A percentile compares a stretch with the other conserved stretches of the same genome.
Evolutionary conservation across 2,888 invertebrate species (phyloP).

Genomic region (Epistrophella euchroma): DNA sequence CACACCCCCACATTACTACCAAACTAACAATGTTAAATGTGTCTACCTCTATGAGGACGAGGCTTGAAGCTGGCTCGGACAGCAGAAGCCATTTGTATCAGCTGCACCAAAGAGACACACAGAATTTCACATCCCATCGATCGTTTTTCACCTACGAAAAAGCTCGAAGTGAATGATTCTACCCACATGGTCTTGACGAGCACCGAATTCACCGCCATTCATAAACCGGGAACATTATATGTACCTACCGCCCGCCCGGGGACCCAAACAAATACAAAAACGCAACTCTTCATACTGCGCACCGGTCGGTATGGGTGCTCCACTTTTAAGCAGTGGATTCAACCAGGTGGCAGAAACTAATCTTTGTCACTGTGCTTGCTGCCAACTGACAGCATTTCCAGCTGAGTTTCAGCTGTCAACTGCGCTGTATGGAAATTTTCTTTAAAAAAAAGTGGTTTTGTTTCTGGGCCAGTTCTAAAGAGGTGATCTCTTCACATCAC

Average conservation of each 20-base stretch:
- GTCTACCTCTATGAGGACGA: conserved; percentile 27
- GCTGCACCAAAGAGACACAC: conserved; percentile 51
- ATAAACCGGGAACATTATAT: conserved; percentile 54
- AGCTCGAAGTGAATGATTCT: conserved; percentile 78
- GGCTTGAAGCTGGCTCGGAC: conserved; percentile 12
- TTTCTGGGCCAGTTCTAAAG: conserved; percentile 48
- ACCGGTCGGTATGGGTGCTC: neutral
- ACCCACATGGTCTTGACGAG: conserved; percentile 77
- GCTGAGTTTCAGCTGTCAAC: conserved; percentile 71
- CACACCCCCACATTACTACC: conserved; percentile 61
- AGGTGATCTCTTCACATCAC: conserved; percentile 59
- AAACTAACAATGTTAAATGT: conserved; percentile 2
- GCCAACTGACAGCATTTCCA: conserved; percentile 72
- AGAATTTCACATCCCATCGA: conserved; percentile 65
- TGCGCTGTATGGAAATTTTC: conserved; percentile 54
- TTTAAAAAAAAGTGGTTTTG: conserved; percentile 23
- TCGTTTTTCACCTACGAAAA: conserved; percentile 69
- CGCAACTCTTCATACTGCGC: conserved; percentile 28
- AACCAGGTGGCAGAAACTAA: conserved; percentile 73
- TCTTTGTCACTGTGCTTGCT: conserved; percentile 70
- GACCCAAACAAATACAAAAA: conserved; percentile 36
- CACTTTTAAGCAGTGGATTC: conserved; percentile 32
- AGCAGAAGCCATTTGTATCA: conserved; percentile 66
- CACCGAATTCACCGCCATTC: conserved; percentile 67
- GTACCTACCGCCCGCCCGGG: too few species aligned